Percentiles rank a stretch among this genome's conserved stretches.
Evolutionary conservation across 2,797 vertebrate species (phyloP).

Genomic region (Pempheris klunzingeri): DNA sequence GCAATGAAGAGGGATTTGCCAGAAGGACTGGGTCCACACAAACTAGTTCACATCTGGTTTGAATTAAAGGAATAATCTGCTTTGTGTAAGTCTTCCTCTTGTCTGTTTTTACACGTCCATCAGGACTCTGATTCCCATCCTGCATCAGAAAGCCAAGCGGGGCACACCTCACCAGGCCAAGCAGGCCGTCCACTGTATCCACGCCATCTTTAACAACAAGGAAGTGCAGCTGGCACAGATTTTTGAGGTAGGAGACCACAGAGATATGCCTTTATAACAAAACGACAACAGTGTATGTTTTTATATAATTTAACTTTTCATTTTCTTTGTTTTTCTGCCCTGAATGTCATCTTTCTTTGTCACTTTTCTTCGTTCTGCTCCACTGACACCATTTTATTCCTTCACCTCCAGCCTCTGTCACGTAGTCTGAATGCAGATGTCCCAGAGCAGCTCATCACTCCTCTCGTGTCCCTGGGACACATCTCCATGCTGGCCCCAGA

Average conservation of each 20-base stretch:
- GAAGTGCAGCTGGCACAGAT: slow-evolving; percentile 99
- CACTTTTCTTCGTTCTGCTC: background rate
- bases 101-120: slow-evolving; percentile 36
- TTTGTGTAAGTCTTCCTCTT: background rate
- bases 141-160: slow-evolving; percentile 99
- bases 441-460: slow-evolving; percentile 98
- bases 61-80: background rate
- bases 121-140: slow-evolving; percentile 97
- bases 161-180: slow-evolving; percentile 99
- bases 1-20: background rate
- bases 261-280: too few species aligned
- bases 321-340: background rate
- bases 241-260: slow-evolving; percentile 91
- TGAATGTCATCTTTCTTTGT: background rate
- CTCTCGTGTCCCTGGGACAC: slow-evolving; percentile 96
- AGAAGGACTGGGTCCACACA: background rate
- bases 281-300: too few species aligned
- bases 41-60: background rate
- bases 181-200: slow-evolving; percentile 98
- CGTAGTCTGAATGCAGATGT: slow-evolving; percentile 98
- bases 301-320: background rate
- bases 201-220: slow-evolving; percentile 99
- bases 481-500: slow-evolving; percentile 99
- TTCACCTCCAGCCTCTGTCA: slow-evolving; percentile 90
- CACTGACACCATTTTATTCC: background rate